Conservation (phyloP, 2,797 vertebrate species). For the Anabas testudineus region DNA sequence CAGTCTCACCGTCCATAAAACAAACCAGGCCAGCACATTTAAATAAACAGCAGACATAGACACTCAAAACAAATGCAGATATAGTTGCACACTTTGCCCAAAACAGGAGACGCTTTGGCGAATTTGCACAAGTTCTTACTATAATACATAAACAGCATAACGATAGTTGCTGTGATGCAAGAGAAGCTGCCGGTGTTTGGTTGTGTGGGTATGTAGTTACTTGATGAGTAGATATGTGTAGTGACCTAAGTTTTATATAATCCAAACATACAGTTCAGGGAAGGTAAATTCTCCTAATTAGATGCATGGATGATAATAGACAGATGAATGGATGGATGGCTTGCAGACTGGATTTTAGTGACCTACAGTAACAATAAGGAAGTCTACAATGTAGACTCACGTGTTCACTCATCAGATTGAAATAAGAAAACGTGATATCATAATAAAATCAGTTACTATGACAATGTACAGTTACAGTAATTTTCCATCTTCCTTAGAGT, state of each 20-base stretch:
- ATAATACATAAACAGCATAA: conserved; percentile 22
- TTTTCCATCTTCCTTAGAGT: too few species aligned
- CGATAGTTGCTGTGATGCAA: not conserved
- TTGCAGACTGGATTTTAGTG: too few species aligned
- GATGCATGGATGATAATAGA: not conserved
- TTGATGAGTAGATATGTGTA: not conserved
- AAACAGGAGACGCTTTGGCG: conserved; percentile 17
- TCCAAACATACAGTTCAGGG: not conserved
- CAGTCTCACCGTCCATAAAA: conserved; percentile 36
- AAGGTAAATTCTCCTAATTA: not conserved
- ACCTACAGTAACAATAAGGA: too few species aligned
- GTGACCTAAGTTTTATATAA: not conserved
- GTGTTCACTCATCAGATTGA: too few species aligned
- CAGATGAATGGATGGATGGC: not conserved
- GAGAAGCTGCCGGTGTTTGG: not conserved
- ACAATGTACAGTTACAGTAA: too few species aligned
- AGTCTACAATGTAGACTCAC: too few species aligned
- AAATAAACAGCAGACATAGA: conserved; percentile 51
- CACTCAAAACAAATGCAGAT: conserved; percentile 32
- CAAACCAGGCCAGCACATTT: conserved; percentile 52
- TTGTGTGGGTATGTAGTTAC: not conserved
- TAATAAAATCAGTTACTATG: too few species aligned
- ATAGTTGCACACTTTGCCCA: not conserved
- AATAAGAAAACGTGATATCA: too few species aligned
- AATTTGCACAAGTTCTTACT: conserved; percentile 21